These are phyloP conservation scores for Ctenopoma multispine DNA, from an alignment of 2,797 vertebrate species.

Conservation along the genomic window DNA sequence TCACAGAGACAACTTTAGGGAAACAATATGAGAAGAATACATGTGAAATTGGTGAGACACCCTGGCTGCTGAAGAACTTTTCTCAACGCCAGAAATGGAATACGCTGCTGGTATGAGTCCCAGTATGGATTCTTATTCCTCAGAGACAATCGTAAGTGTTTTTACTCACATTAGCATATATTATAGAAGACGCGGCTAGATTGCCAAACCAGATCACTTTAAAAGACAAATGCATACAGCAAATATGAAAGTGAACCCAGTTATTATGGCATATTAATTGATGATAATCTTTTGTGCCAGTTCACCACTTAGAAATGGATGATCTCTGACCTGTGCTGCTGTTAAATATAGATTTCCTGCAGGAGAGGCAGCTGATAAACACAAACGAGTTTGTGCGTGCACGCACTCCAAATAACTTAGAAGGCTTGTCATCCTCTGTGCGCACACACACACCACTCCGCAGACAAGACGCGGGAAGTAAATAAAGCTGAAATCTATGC, in stretches of 20 bases:
- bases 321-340: conserved; percentile 58
- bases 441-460: not conserved
- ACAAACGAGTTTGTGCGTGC: conserved; percentile 9
- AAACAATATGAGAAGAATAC: conserved; percentile 42
- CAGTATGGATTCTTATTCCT: conserved; percentile 72
- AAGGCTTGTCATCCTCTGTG: conserved; percentile 55
- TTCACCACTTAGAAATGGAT: conserved; percentile 58
- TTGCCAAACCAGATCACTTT: conserved; percentile 75
- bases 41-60: conserved; percentile 34
- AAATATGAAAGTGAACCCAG: conserved; percentile 71
- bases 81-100: conserved; percentile 42
- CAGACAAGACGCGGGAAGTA: conserved; percentile 53
- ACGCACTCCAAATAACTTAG: conserved; percentile 39
- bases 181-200: conserved; percentile 71
- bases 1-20: conserved; percentile 47
- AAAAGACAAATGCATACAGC: conserved; percentile 76
- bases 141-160: conserved; percentile 75
- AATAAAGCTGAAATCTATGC: conserved; percentile 67
- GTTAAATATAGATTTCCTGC: conserved; percentile 68
- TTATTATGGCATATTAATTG: conserved; percentile 82
- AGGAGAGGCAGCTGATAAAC: conserved; percentile 12
- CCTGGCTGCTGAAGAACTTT: conserved; percentile 60
- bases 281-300: conserved; percentile 75
- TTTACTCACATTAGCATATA: conserved; percentile 82
- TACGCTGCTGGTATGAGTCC: conserved; percentile 61